These are phyloP conservation scores for Cryptotis parvus DNA, from an alignment of 2,113 vertebrate species.

Conservation along the genomic window DNA sequence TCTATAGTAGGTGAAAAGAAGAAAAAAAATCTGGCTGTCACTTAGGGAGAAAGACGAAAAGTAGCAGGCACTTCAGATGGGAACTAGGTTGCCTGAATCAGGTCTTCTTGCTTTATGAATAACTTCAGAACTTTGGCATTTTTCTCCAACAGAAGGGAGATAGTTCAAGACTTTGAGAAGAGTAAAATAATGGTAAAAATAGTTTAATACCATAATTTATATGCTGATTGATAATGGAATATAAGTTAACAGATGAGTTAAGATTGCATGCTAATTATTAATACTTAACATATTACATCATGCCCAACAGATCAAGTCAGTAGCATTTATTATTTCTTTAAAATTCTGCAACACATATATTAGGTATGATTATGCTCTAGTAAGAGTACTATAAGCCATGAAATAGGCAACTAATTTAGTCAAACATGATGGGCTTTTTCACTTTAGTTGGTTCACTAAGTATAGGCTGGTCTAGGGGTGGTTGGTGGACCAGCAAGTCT, in stretches of 20 bases:
- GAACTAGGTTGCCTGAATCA: fast-evolving
- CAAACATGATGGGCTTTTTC: background rate
- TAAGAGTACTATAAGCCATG: background rate
- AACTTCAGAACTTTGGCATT: background rate
- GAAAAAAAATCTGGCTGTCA: no score
- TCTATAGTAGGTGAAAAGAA: background rate
- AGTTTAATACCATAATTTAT: background rate
- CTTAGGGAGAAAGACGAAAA: background rate
- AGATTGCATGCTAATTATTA: background rate
- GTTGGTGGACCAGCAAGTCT: background rate
- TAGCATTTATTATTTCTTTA: no score
- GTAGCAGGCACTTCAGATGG: fast-evolving
- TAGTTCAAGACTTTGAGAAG: background rate
- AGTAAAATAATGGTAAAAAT: background rate
- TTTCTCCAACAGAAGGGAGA: background rate
- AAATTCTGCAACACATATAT: background rate
- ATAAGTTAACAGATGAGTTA: background rate
- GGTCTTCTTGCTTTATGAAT: no score
- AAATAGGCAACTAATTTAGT: background rate
- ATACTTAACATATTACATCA: background rate
- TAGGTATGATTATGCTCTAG: background rate
- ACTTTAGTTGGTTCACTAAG: no score
- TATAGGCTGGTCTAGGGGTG: background rate
- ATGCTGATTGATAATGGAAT: background rate
- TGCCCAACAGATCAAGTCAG: background rate